phyloP scores from a whole-genome alignment of 1,140 invertebrate genomes.

The Papilio xuthus region DNA sequence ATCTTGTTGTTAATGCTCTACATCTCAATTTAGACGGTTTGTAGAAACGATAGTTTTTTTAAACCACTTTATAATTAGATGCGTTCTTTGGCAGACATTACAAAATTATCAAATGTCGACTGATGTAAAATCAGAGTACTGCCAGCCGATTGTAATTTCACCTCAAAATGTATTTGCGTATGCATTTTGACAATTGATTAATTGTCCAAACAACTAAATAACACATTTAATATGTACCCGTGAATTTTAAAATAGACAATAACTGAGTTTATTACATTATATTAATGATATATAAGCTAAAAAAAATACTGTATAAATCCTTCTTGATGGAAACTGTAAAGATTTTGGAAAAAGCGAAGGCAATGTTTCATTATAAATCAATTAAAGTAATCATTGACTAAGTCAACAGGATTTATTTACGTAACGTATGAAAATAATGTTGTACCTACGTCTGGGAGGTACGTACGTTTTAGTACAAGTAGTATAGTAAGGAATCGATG shows the following conservation, averaged over 20 bases:
- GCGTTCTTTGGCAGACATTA: conserved; percentile 62
- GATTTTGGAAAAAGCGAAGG: no score
- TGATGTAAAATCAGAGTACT: conserved; percentile 49
- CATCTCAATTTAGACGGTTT: conserved; percentile 57
- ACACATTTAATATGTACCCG: conserved; percentile 11
- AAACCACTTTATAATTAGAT: conserved; percentile 63
- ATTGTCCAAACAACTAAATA: conserved; percentile 7
- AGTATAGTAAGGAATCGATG: conserved; percentile 64
- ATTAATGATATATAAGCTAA: background rate
- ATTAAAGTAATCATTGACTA: no score
- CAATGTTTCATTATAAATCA: no score
- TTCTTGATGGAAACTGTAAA: background rate
- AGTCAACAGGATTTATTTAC: no score
- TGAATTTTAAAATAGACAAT: conserved; percentile 33
- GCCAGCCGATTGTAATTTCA: conserved; percentile 51
- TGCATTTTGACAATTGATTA: conserved; percentile 17
- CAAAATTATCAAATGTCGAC: conserved; percentile 58
- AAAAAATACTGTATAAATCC: background rate
- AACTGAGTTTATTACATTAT: background rate
- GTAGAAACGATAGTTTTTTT: conserved; percentile 48
- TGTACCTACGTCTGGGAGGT: background rate
- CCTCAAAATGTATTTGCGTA: conserved; percentile 44
- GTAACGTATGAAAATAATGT: background rate
- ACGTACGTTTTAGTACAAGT: conserved; percentile 41
- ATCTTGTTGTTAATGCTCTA: conserved; percentile 46